These are phyloP conservation scores for Poecilia gillii DNA, from an alignment of 2,797 vertebrate genomes.

Conservation along the genomic window DNA sequence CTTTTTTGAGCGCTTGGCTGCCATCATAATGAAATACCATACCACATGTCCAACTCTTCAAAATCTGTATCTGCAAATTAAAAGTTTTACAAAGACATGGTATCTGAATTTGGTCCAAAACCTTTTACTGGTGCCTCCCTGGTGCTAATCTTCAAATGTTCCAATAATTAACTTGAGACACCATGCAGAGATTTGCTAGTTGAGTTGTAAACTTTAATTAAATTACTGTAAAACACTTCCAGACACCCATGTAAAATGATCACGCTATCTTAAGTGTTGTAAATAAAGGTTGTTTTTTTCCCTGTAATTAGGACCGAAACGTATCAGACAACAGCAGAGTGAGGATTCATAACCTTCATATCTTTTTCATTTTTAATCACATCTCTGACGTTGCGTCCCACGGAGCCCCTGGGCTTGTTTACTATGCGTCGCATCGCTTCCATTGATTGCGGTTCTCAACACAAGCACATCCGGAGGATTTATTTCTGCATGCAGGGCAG, in stretches of 20 bases:
- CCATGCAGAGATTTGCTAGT: background rate
- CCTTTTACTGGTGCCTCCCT: background rate
- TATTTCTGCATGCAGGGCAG: conserved; percentile 47
- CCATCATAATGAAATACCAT: background rate
- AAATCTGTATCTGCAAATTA: background rate
- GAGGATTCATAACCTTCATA: conserved; percentile 6
- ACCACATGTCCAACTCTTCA: background rate
- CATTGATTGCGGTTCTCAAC: conserved; percentile 70
- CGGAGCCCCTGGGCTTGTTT: conserved; percentile 61
- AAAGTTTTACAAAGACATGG: background rate
- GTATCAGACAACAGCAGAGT: background rate
- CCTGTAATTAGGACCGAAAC: background rate
- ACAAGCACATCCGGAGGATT: conserved; percentile 57
- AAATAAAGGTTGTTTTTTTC: background rate
- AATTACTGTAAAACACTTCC: background rate
- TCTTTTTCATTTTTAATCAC: conserved; percentile 19
- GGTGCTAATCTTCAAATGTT: background rate
- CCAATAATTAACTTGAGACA: background rate
- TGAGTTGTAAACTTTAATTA: background rate
- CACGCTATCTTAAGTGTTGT: background rate
- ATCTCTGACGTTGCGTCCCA: conserved; percentile 33
- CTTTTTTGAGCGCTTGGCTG: background rate
- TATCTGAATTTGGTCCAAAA: background rate
- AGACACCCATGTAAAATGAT: background rate
- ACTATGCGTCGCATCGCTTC: conserved; percentile 74